These are phyloP conservation scores for Achatina immaculata DNA, from an alignment of 1,140 invertebrate genomes.

Conservation along the genomic window DNA sequence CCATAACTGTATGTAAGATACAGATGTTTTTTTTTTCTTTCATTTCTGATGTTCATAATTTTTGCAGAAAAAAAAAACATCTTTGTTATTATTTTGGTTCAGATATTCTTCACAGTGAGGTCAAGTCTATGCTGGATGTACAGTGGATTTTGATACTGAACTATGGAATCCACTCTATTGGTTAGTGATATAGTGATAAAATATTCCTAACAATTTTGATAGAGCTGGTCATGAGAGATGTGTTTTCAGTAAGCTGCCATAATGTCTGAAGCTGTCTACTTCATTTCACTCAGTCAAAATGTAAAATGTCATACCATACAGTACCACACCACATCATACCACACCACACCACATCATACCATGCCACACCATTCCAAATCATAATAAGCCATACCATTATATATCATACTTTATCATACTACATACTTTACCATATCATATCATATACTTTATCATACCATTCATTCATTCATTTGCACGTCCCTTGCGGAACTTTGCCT, in stretches of 20 bases:
- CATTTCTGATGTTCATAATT: background rate
- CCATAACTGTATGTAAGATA: background rate
- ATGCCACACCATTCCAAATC: too few relatives aligned
- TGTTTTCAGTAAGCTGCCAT: background rate
- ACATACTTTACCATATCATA: too few relatives aligned
- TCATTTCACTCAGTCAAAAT: too few relatives aligned
- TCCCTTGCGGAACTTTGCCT: too few relatives aligned
- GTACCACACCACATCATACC: too few relatives aligned
- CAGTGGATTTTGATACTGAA: conserved; percentile 65
- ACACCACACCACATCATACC: too few relatives aligned
- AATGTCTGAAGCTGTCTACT: background rate
- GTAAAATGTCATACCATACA: too few relatives aligned
- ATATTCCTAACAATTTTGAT: background rate
- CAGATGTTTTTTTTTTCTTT: background rate
- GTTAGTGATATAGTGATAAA: conserved; percentile 47
- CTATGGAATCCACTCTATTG: conserved; percentile 60
- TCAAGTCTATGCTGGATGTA: conserved; percentile 63
- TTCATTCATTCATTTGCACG: too few relatives aligned
- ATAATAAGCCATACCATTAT: too few relatives aligned
- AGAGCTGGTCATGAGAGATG: background rate
- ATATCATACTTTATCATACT: too few relatives aligned
- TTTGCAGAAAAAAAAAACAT: background rate
- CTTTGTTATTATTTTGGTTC: conserved; percentile 40
- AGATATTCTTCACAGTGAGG: conserved; percentile 65
- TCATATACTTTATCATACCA: too few relatives aligned